phyloP scores from a whole-genome alignment of 2,888 invertebrate species.

The Fragum fragum region DNA sequence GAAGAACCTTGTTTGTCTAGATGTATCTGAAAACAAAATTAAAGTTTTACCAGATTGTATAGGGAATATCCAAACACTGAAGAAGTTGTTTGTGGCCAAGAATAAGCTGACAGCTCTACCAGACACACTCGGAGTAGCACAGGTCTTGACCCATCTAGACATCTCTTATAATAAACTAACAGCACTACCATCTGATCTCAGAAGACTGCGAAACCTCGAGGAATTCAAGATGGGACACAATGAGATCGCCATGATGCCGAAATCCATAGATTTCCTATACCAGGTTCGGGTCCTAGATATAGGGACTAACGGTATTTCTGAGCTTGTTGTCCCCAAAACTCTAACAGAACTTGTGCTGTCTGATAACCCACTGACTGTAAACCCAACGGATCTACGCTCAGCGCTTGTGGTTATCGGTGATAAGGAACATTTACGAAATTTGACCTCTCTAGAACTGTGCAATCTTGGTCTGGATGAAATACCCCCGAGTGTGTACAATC shows the following conservation, averaged over 20 bases:
- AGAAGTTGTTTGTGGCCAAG: conserved; percentile 77
- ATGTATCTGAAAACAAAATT: conserved; percentile 83
- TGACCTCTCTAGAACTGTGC: conserved; percentile 81
- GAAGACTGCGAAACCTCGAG: conserved; percentile 81
- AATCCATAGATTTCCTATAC: conserved; percentile 82
- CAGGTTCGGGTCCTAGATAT: conserved; percentile 81
- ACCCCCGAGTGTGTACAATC: conserved; percentile 81
- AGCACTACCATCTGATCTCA: conserved; percentile 79
- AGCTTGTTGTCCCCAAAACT: conserved; percentile 82
- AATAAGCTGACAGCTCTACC: conserved; percentile 80
- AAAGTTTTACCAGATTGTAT: conserved; percentile 76
- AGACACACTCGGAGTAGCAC: conserved; percentile 77
- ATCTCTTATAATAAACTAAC: conserved; percentile 81
- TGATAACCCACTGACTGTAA: conserved; percentile 82
- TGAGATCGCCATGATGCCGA: conserved; percentile 80
- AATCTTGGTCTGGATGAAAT: conserved; percentile 82
- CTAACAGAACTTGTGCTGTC: conserved; percentile 78
- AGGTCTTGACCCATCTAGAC: conserved; percentile 81
- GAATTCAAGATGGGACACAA: conserved; percentile 81
- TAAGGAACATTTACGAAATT: conserved; percentile 80
- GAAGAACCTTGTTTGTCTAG: conserved; percentile 80
- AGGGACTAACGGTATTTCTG: conserved; percentile 80
- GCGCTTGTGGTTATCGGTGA: conserved; percentile 82
- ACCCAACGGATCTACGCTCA: conserved; percentile 75
- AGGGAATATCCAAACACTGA: conserved; percentile 79